A percentile compares a stretch with the other conserved stretches of the same genome.
Evolutionary conservation across 2,113 vertebrate species (phyloP).

Genomic region (Elaphurus davidianus): DNA sequence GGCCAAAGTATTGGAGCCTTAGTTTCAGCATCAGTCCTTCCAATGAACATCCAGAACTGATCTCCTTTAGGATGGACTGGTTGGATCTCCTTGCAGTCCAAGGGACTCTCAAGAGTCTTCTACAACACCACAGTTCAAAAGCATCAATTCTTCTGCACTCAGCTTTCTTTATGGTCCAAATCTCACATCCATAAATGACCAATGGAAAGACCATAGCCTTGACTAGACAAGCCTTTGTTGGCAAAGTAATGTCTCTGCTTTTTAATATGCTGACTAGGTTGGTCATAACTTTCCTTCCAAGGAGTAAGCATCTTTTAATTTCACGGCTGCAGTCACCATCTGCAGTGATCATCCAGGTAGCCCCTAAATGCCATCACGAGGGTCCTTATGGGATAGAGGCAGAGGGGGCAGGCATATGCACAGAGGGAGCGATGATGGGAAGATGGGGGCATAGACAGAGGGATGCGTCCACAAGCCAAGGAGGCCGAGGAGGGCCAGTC

Average conservation of each 20-base stretch:
- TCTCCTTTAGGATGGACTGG: background rate
- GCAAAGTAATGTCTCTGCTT: background rate
- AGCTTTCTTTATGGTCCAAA: background rate
- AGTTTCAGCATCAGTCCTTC: background rate
- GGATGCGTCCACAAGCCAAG: background rate
- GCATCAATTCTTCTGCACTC: background rate
- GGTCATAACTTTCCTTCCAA: background rate
- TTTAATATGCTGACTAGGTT: background rate
- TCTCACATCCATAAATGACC: background rate
- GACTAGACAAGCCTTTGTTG: background rate
- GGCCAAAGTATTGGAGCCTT: background rate
- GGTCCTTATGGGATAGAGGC: background rate
- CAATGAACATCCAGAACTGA: background rate
- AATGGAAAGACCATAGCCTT: background rate
- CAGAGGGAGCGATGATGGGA: fast-evolving
- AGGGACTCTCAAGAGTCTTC: background rate
- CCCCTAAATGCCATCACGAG: background rate
- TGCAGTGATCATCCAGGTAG: background rate
- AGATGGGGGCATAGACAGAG: no score
- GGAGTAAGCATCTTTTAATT: background rate
- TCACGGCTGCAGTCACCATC: background rate
- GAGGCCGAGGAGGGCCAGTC: background rate
- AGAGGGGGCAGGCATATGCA: background rate
- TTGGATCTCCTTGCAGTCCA: background rate
- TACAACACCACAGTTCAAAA: background rate